Conservation (phyloP, 2,797 vertebrate genomes). For the Acridotheres tristis region DNA sequence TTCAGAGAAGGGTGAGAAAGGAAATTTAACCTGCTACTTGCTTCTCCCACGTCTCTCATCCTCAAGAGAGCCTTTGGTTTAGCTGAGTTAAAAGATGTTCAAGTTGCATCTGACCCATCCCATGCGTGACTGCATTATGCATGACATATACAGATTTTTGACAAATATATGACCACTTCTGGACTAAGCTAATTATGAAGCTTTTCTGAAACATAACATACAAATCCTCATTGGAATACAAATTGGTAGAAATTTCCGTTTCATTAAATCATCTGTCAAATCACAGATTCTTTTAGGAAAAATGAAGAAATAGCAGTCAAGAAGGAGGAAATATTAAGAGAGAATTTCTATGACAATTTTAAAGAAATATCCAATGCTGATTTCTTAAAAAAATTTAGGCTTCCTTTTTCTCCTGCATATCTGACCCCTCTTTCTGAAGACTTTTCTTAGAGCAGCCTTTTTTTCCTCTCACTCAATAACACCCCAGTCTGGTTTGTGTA, state of each 20-base stretch:
- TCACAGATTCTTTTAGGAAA: background rate
- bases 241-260: background rate
- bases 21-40: background rate
- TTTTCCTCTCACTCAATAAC: background rate
- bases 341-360: background rate
- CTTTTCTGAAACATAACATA: background rate
- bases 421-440: background rate
- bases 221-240: background rate
- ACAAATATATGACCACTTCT: background rate
- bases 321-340: background rate
- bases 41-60: background rate
- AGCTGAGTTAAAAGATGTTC: background rate
- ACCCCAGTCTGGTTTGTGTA: rapidly evolving
- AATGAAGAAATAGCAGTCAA: background rate
- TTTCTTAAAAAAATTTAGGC: background rate
- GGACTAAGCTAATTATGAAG: background rate
- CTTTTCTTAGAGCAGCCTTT: rapidly evolving
- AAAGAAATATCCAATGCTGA: background rate
- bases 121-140: background rate
- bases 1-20: background rate
- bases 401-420: background rate
- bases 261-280: background rate
- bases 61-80: background rate
- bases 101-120: background rate
- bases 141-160: background rate